Evolutionary conservation across 2,888 invertebrate genomes (phyloP).

Genomic region (Drosophila colorata): DNA sequence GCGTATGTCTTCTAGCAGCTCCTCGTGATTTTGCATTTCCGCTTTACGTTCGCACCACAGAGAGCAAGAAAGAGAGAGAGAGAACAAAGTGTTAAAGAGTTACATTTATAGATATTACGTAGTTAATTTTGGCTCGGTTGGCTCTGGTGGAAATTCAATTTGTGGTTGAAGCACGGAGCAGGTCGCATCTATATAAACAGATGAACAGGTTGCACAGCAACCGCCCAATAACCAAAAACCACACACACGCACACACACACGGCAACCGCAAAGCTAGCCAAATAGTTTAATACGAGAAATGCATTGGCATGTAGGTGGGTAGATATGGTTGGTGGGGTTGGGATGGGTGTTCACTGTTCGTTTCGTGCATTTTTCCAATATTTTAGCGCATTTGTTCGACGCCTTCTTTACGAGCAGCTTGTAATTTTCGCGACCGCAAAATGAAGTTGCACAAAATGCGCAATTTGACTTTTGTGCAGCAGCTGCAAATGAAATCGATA

Average conservation of each 20-base stretch:
- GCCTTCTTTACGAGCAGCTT: slow-evolving; percentile 58
- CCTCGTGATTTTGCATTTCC: slow-evolving; percentile 85
- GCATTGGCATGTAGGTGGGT: not conserved
- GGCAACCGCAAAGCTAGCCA: slow-evolving; percentile 19
- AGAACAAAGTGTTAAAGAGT: slow-evolving; percentile 39
- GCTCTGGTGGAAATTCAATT: slow-evolving; percentile 68
- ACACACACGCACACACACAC: slow-evolving; percentile 18
- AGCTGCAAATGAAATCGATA: slow-evolving; percentile 42
- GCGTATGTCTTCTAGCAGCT: slow-evolving; percentile 85
- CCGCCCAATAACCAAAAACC: slow-evolving; percentile 43
- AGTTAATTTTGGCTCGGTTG: slow-evolving; percentile 63
- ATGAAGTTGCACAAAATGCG: slow-evolving; percentile 65
- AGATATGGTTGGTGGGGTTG: not conserved
- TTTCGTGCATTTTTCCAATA: slow-evolving; percentile 53
- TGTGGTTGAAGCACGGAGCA: slow-evolving; percentile 45
- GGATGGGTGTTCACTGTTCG: slow-evolving; percentile 5
- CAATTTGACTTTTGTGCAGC: slow-evolving; percentile 61
- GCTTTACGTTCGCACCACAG: slow-evolving; percentile 30
- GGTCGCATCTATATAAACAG: slow-evolving; percentile 36
- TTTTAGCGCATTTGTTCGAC: slow-evolving; percentile 45
- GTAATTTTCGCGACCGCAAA: slow-evolving; percentile 63
- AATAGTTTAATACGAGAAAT: slow-evolving; percentile 9
- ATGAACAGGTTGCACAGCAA: slow-evolving; percentile 47
- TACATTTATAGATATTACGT: slow-evolving; percentile 43
- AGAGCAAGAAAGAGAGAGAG: not conserved